These are phyloP conservation scores for Gavialis gangeticus DNA, from an alignment of 2,113 vertebrate genomes.

Conservation along the genomic window DNA sequence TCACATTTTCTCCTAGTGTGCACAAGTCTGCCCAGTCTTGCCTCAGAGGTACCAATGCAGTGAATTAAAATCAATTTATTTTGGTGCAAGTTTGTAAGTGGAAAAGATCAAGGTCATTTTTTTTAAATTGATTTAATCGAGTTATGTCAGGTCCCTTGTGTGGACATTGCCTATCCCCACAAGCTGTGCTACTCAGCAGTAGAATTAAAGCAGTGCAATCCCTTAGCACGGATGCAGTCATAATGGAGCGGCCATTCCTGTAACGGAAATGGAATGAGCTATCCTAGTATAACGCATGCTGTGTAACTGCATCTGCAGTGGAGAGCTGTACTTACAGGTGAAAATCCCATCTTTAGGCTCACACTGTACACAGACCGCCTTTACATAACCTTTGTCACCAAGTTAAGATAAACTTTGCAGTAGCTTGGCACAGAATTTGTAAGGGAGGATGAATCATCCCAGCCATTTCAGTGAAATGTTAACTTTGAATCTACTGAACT, in stretches of 20 bases:
- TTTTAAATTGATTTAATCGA: neutral
- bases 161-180: neutral
- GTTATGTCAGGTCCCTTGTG: neutral
- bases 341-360: neutral
- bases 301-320: neutral
- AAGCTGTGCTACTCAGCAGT: neutral
- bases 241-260: neutral
- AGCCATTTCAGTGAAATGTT: neutral
- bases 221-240: rapidly evolving
- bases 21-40: neutral
- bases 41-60: neutral
- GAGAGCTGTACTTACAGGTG: neutral
- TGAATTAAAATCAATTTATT: neutral
- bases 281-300: rapidly evolving
- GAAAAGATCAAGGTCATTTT: neutral
- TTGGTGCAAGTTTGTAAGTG: neutral
- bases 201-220: neutral
- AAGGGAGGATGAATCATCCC: neutral
- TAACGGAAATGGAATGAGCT: neutral
- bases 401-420: too few relatives aligned
- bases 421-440: neutral
- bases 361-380: neutral
- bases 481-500: too few relatives aligned
- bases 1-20: neutral
- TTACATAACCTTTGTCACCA: neutral